Conservation (phyloP, 2,888 invertebrate genomes). For the Gari tellinella region DNA sequence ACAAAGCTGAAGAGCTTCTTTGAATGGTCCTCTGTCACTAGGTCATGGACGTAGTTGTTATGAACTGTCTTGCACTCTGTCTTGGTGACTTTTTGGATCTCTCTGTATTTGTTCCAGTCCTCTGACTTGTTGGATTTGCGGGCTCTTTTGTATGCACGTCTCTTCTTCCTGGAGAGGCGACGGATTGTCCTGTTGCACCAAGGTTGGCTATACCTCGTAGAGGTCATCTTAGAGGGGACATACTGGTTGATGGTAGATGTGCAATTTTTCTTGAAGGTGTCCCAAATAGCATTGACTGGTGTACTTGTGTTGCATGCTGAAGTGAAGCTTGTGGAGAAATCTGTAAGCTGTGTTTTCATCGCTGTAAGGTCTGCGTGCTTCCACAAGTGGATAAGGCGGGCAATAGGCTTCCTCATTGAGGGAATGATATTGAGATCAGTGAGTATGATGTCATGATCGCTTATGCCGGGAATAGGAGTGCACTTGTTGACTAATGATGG, state of each 20-base stretch:
- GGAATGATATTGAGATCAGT: not conserved
- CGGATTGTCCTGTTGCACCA: conserved; percentile 4
- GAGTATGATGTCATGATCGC: conserved; percentile 23
- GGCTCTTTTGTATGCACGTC: conserved; percentile 8
- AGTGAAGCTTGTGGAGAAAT: conserved; percentile 12
- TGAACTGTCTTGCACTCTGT: conserved; percentile 14
- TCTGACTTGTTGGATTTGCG: not conserved
- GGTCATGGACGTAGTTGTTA: conserved; percentile 2
- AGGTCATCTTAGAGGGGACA: conserved; percentile 12
- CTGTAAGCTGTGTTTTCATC: conserved; percentile 11
- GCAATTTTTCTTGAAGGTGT: conserved; percentile 1
- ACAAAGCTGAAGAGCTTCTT: too few species aligned
- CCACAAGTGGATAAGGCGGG: conserved; percentile 16
- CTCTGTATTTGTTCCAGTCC: conserved; percentile 1
- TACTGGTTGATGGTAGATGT: conserved; percentile 5
- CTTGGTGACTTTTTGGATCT: not conserved
- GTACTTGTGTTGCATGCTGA: not conserved
- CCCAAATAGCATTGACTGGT: not conserved
- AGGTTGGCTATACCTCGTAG: conserved; percentile 1
- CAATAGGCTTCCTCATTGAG: conserved; percentile 1
- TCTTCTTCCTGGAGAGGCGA: conserved; percentile 7
- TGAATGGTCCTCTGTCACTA: too few species aligned
- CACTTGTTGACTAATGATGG: conserved; percentile 18
- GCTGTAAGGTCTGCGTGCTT: conserved; percentile 9
- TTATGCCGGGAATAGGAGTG: conserved; percentile 17